phyloP scores from a whole-genome alignment of 2,888 invertebrate species.

The Cheilosia soror region DNA sequence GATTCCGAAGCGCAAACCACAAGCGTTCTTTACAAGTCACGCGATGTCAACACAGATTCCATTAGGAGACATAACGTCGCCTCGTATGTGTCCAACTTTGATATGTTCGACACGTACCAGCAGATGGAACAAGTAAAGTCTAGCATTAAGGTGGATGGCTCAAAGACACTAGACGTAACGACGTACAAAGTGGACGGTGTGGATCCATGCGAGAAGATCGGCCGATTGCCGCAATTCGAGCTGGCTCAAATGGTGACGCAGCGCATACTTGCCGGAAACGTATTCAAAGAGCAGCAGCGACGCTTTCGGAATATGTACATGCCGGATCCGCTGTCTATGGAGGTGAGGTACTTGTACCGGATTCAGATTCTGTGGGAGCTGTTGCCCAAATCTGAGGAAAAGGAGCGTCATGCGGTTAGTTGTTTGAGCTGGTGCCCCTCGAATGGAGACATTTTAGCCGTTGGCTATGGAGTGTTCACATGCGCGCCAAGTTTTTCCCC shows the following conservation, averaged over 20 bases:
- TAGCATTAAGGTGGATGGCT: constrained; percentile 82
- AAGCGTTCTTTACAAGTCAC: constrained; percentile 86
- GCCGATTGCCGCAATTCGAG: constrained; percentile 83
- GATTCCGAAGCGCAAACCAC: constrained; percentile 89
- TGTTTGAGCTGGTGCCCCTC: constrained; percentile 87
- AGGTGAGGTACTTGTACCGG: constrained; percentile 88
- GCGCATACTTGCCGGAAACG: constrained; percentile 89
- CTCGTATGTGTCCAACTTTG: constrained; percentile 90
- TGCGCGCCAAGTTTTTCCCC: constrained; percentile 84
- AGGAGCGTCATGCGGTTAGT: constrained; percentile 85
- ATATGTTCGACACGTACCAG: constrained; percentile 90
- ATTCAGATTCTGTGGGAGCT: constrained; percentile 89
- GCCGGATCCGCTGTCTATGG: constrained; percentile 87
- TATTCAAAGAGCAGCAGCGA: constrained; percentile 88
- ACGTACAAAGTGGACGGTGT: constrained; percentile 80
- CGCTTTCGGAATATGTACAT: constrained; percentile 87
- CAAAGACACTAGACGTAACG: constrained; percentile 83
- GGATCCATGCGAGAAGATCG: constrained; percentile 79
- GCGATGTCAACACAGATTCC: constrained; percentile 86
- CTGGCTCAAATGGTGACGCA: constrained; percentile 88
- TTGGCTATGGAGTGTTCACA: constrained; percentile 89
- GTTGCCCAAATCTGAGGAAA: constrained; percentile 84
- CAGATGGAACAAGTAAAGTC: constrained; percentile 81
- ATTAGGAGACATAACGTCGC: constrained; percentile 85
- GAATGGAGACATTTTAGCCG: constrained; percentile 90